Evolutionary conservation across 1,140 invertebrate genomes (phyloP).

Genomic region (Tetragnatha versicolor): DNA sequence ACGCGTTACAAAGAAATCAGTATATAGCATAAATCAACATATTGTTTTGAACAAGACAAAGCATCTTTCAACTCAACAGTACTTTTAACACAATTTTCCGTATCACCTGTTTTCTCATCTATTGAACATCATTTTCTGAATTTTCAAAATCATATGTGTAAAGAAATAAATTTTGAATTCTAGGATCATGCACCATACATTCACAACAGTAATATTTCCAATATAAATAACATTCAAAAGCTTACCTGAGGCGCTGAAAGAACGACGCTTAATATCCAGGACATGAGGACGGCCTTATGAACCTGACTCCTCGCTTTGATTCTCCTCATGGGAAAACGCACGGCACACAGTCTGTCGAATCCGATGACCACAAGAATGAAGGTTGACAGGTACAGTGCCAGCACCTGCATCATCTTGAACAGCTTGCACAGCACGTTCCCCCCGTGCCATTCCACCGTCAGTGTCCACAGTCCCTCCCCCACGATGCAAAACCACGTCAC

Average conservation of each 20-base stretch:
- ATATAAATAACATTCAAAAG: neutral
- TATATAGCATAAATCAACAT: too few species aligned
- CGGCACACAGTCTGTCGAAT: conserved; percentile 78
- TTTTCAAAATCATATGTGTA: too few species aligned
- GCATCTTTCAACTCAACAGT: too few species aligned
- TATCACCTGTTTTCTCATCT: too few species aligned
- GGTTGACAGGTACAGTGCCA: conserved; percentile 81
- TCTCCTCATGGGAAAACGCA: conserved; percentile 80
- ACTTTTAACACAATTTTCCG: too few species aligned
- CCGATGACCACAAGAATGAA: conserved; percentile 83
- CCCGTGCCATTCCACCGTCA: conserved; percentile 80
- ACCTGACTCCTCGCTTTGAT: conserved; percentile 71
- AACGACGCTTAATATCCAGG: conserved; percentile 75
- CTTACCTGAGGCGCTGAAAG: conserved; percentile 77
- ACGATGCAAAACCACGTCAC: conserved; percentile 82
- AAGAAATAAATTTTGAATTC: too few species aligned
- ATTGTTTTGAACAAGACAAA: too few species aligned
- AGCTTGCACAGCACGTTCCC: conserved; percentile 80
- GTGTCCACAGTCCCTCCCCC: conserved; percentile 79
- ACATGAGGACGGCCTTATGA: conserved; percentile 69
- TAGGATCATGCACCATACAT: too few species aligned
- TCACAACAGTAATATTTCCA: too few species aligned
- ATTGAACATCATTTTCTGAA: too few species aligned
- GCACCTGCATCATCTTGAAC: conserved; percentile 83
- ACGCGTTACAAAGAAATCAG: too few species aligned